These are phyloP conservation scores for Bombylius discolor DNA, from an alignment of 2,888 invertebrate species.

Conservation along the genomic window DNA sequence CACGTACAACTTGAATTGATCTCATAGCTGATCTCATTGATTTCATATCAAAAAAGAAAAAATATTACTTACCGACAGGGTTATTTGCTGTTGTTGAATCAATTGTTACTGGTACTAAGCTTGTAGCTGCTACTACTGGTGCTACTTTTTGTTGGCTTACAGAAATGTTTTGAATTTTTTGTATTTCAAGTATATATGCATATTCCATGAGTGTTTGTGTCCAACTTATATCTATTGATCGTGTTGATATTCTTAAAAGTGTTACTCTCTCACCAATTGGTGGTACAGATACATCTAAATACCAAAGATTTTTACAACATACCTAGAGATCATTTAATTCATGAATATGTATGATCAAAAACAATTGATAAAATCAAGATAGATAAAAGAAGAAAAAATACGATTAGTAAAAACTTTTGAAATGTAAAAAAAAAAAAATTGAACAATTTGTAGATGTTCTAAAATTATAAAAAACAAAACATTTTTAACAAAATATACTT, in stretches of 20 bases:
- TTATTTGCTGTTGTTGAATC: conserved; percentile 22
- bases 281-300: conserved; percentile 86
- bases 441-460: too few species aligned
- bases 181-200: conserved; percentile 77
- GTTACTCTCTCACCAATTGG: conserved; percentile 83
- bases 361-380: too few species aligned
- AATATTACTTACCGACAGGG: not conserved
- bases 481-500: too few species aligned
- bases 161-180: conserved; percentile 41
- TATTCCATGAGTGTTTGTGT: conserved; percentile 78
- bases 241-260: conserved; percentile 85
- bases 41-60: not conserved
- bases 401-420: too few species aligned
- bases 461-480: too few species aligned
- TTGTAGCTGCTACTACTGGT: conserved; percentile 27
- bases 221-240: conserved; percentile 91
- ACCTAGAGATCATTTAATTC: conserved; percentile 39
- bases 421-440: too few species aligned
- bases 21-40: not conserved
- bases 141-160: conserved; percentile 50
- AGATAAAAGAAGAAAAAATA: too few species aligned
- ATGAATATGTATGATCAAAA: too few species aligned
- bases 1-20: conserved; percentile 14
- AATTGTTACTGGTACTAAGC: conserved; percentile 8
- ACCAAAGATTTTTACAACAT: conserved; percentile 94